Conservation (phyloP, 1,140 invertebrate genomes). For the Drosophila navojoa region DNA sequence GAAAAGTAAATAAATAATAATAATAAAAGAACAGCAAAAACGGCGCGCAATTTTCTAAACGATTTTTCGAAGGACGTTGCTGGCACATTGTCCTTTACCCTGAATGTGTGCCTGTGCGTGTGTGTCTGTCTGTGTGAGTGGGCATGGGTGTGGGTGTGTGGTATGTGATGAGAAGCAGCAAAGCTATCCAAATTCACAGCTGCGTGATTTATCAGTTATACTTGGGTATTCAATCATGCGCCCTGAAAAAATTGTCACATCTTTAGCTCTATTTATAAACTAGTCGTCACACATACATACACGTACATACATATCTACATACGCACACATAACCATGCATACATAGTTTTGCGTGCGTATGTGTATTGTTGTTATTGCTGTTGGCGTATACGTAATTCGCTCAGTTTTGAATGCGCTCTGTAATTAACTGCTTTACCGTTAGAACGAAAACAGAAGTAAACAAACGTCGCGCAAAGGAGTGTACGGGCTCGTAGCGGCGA, state of each 20-base stretch:
- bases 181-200: constrained; percentile 1
- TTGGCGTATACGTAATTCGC: constrained; percentile 49
- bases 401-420: constrained; percentile 23
- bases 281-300: constrained; percentile 39
- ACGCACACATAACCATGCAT: not conserved
- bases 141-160: not conserved
- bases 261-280: constrained; percentile 62
- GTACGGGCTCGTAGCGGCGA: not conserved
- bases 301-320: constrained; percentile 5
- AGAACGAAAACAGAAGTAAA: constrained; percentile 34
- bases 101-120: not conserved
- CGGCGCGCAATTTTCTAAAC: constrained; percentile 28
- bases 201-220: constrained; percentile 45
- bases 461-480: constrained; percentile 21
- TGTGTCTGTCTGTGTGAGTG: no score
- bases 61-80: constrained; percentile 27
- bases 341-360: not conserved
- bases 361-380: not conserved
- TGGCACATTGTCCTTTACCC: constrained; percentile 6
- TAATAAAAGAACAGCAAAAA: constrained; percentile 19
- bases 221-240: constrained; percentile 44
- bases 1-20: not conserved
- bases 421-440: constrained; percentile 36
- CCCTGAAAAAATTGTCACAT: constrained; percentile 42
- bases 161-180: not conserved